Evolutionary conservation across 2,797 vertebrate species (phyloP), one percentile per base, ranked within the genome.

Genomic region (Fringilla coelebs): DNA sequence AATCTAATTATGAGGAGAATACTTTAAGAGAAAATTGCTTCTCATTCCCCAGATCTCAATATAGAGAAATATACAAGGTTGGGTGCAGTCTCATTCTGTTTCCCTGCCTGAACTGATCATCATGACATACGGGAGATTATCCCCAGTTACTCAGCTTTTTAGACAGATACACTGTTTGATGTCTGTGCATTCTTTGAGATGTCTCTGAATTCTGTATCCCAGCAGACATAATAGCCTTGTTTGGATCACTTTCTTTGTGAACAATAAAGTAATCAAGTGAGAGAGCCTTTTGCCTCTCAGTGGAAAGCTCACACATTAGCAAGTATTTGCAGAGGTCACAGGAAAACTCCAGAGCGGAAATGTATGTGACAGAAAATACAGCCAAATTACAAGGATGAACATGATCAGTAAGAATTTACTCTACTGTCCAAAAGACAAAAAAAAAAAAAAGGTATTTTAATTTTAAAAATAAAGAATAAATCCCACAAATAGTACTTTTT

Each of bases 1-100:
- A 91, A 91, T n/a, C n/a, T 83, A 89, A 91, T 96, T 89, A 91
- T 85, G 13, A 75, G 29, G 14, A 38, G 15, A 94, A 80, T 49
- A 18, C 24, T 88, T 79, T 55, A 68, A 90, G 52, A 46, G 19
- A 73, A 92, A 95, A 68, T 6, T 82, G 9, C 7, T 75, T 86
- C 40, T 70, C 38, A 73, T 80, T 94, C 29, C 11, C 21, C 29
- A 85, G 9, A 73, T 87, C 41, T 78, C 83, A 68, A 19, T 67
- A 31, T 7, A 65, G 41, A 93, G 25, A 77, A 94, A 63, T 14
- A 11, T 38, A 11, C 0, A 28, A 54, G 7, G 1, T 87, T 90
- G 73, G 61, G 22, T 25, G 24, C 49, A 51, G 10, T 26, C 28
- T 73, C 13, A 51, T 68, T 58, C 26, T 78, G 19, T 77, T 52